Evolutionary conservation across 2,113 vertebrate genomes (phyloP).

Genomic region (Rhinoderma darwinii): DNA sequence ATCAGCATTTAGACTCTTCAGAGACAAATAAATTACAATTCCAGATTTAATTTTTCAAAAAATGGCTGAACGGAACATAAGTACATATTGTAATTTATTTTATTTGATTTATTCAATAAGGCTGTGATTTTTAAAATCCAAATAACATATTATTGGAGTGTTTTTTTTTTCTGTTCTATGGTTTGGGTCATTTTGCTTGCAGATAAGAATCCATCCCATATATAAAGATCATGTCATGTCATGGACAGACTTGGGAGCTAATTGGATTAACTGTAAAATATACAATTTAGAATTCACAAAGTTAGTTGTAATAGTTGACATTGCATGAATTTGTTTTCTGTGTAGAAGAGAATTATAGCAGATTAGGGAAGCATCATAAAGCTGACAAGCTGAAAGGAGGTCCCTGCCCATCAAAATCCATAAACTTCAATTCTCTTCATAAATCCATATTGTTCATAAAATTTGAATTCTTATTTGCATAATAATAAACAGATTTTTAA

Average conservation of each 20-base stretch:
- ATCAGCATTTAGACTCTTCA: too few species aligned
- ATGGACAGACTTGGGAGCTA: background rate
- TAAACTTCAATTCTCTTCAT: conserved; percentile 18
- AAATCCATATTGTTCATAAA: conserved; percentile 17
- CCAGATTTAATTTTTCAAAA: too few species aligned
- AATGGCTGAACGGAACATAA: too few species aligned
- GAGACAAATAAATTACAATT: too few species aligned
- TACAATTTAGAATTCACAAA: background rate
- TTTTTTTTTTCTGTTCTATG: too few species aligned
- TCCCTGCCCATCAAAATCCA: background rate
- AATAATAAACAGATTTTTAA: conserved; percentile 34
- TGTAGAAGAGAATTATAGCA: background rate
- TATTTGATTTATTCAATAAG: too few species aligned
- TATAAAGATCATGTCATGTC: background rate
- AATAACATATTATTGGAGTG: too few species aligned
- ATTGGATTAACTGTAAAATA: too few species aligned
- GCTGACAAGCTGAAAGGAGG: conserved; percentile 12
- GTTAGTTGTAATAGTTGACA: background rate
- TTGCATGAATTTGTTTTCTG: background rate
- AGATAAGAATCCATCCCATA: background rate
- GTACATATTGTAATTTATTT: too few species aligned
- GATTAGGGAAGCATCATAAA: conserved; percentile 9
- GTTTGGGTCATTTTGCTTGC: background rate
- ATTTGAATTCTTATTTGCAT: background rate
- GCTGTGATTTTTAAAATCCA: too few species aligned